Percentiles rank a stretch among this genome's conserved stretches.
Conservation (phyloP, 2,797 vertebrate species). For the Falco peregrinus region DNA sequence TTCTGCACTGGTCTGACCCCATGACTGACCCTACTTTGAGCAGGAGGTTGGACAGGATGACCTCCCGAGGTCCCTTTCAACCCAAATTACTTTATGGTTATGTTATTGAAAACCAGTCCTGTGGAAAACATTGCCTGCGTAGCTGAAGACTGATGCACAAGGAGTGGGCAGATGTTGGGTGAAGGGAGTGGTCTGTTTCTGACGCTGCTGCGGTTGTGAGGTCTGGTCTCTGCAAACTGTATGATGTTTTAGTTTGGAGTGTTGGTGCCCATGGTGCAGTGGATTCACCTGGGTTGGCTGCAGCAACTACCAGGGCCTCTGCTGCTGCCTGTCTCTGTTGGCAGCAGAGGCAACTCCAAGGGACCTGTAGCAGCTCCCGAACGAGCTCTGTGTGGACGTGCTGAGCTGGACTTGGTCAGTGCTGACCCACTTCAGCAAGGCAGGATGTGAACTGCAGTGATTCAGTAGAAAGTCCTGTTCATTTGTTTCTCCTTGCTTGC, state of each 20-base stretch:
- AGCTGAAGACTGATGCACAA: neutral
- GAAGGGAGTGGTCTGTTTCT: neutral
- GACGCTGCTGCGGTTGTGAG: neutral
- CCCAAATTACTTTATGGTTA: neutral
- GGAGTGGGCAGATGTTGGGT: neutral
- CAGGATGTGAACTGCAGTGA: neutral
- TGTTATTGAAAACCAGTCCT: neutral
- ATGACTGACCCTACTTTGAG: neutral
- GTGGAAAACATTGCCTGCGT: fast-evolving
- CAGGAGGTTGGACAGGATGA: neutral
- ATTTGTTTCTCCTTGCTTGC: neutral
- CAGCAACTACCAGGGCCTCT: neutral
- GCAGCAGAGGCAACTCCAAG: neutral
- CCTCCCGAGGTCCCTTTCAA: neutral
- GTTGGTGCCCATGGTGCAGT: fast-evolving
- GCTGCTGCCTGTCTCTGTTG: neutral
- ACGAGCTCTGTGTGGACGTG: fast-evolving
- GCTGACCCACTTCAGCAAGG: neutral
- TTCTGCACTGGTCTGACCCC: neutral
- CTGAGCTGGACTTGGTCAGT: neutral
- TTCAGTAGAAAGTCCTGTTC: neutral
- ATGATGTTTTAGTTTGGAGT: neutral
- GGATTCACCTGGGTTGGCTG: neutral
- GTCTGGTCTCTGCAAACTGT: neutral
- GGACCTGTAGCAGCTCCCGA: neutral